These are phyloP conservation scores for Phalera bucephala DNA, from an alignment of 2,888 invertebrate species.

Conservation along the genomic window DNA sequence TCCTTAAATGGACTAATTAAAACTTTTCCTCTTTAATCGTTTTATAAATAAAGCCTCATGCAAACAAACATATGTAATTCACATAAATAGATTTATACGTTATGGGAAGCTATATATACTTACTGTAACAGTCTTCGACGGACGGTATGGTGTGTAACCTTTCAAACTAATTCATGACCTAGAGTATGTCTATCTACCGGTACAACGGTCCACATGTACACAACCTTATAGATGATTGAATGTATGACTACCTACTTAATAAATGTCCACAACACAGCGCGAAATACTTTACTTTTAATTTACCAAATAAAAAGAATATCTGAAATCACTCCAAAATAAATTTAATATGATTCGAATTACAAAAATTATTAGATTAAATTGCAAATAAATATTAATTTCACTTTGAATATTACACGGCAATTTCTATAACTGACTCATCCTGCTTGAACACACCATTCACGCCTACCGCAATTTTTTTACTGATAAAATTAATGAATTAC, in stretches of 20 bases:
- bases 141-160: constrained; percentile 20
- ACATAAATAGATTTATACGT: too few relatives aligned
- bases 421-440: background rate
- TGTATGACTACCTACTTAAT: constrained; percentile 22
- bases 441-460: background rate
- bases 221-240: constrained; percentile 11
- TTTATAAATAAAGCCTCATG: too few relatives aligned
- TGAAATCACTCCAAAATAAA: too few relatives aligned
- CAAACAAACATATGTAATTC: too few relatives aligned
- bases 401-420: background rate
- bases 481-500: background rate
- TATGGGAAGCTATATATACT: constrained; percentile 27
- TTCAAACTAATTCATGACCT: constrained; percentile 27
- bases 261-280: constrained; percentile 22
- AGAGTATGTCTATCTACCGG: too few relatives aligned
- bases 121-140: constrained; percentile 25
- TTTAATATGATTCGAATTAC: too few relatives aligned
- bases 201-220: constrained; percentile 15
- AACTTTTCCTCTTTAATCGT: too few relatives aligned
- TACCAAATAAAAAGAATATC: too few relatives aligned
- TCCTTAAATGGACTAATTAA: too few relatives aligned
- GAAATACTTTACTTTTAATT: too few relatives aligned
- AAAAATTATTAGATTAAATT: too few relatives aligned
- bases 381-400: background rate
- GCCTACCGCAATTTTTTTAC: background rate